Evolutionary conservation across 2,797 vertebrate genomes (phyloP).

Genomic region (Brachyalestes nurse): DNA sequence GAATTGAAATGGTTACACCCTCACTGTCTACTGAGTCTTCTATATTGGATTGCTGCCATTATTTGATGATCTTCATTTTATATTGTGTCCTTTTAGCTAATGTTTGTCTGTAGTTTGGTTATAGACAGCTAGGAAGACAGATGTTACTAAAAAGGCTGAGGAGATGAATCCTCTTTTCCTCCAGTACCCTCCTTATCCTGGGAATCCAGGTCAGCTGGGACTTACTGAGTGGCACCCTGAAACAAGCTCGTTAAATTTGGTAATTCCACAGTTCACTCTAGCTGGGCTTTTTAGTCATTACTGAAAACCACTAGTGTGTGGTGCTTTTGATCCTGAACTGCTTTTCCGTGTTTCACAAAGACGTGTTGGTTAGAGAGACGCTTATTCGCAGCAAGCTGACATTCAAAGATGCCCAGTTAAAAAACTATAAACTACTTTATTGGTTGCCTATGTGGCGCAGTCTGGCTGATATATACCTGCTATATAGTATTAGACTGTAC

Average conservation of each 20-base stretch:
- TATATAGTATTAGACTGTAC: too few species aligned
- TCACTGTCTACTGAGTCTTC: too few species aligned
- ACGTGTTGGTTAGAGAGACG: background rate
- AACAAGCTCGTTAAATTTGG: slow-evolving; percentile 25
- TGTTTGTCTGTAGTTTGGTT: background rate
- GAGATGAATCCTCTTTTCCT: slow-evolving; percentile 27
- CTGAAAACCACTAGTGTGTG: background rate
- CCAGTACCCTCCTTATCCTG: slow-evolving; percentile 19
- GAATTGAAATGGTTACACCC: too few species aligned
- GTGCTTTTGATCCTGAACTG: background rate
- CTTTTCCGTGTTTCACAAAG: background rate
- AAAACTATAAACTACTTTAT: background rate
- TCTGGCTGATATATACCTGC: background rate
- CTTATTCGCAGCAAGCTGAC: background rate
- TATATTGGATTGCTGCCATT: too few species aligned
- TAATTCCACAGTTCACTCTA: background rate
- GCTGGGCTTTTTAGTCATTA: background rate
- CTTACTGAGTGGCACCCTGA: slow-evolving; percentile 37
- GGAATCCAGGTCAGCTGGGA: slow-evolving; percentile 39
- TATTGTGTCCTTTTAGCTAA: background rate
- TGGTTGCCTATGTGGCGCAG: background rate
- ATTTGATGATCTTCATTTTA: too few species aligned
- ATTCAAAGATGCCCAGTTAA: background rate
- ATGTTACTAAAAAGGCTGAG: slow-evolving; percentile 6
- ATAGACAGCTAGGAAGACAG: background rate